Evolutionary conservation across 2,888 invertebrate genomes (phyloP).

Genomic region (Diarsia rubi): DNA sequence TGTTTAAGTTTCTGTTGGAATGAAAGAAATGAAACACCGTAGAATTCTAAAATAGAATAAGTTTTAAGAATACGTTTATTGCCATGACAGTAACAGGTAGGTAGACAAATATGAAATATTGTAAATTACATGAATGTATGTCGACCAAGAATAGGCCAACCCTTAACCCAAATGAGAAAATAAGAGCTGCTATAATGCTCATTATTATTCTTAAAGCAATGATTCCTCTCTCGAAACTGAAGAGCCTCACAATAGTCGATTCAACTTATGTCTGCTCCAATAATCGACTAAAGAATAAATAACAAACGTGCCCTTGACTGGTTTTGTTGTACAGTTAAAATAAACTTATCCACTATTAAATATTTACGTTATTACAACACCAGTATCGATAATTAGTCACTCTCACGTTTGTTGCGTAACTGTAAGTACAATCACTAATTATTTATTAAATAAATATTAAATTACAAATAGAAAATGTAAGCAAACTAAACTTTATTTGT

Average conservation of each 20-base stretch:
- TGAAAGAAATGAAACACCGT: too few species aligned
- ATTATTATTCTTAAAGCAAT: slow-evolving; percentile 32
- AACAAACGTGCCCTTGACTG: slow-evolving; percentile 48
- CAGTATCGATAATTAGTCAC: slow-evolving; percentile 69
- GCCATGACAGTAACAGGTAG: too few species aligned
- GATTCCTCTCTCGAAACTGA: slow-evolving; percentile 13
- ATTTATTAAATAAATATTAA: slow-evolving; percentile 32
- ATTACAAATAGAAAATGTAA: neutral
- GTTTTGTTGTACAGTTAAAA: slow-evolving; percentile 33
- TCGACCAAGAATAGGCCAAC: neutral
- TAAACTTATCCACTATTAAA: slow-evolving; percentile 32
- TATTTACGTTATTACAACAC: slow-evolving; percentile 66
- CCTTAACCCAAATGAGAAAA: slow-evolving; percentile 9
- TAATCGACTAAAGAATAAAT: slow-evolving; percentile 41
- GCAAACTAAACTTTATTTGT: slow-evolving; percentile 41
- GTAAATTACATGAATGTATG: neutral
- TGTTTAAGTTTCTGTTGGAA: neutral
- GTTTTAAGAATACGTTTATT: too few species aligned
- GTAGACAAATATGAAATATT: too few species aligned
- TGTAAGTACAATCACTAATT: slow-evolving; percentile 68
- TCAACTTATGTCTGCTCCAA: slow-evolving; percentile 43
- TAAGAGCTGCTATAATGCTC: too few species aligned
- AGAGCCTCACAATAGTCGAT: slow-evolving; percentile 24
- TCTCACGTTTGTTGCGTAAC: slow-evolving; percentile 68
- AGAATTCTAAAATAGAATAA: too few species aligned